Evolutionary conservation across 1,140 invertebrate genomes (phyloP).

Genomic region (Acarapis woodi): DNA sequence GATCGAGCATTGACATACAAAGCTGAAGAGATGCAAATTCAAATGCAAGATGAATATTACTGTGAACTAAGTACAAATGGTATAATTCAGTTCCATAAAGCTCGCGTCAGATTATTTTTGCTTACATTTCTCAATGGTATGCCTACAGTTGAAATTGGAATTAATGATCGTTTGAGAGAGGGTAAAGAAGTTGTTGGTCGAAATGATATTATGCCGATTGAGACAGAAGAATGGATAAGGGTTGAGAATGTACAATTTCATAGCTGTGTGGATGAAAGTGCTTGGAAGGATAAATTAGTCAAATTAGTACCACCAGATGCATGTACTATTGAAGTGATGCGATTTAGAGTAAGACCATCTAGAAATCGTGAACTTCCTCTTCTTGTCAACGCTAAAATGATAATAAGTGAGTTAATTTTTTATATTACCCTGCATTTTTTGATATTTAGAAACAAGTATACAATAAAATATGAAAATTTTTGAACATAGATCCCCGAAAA

Average conservation of each 20-base stretch:
- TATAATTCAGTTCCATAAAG: constrained; percentile 62
- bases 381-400: constrained; percentile 42
- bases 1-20: constrained; percentile 77
- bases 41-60: constrained; percentile 80
- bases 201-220: constrained; percentile 95
- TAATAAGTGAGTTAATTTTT: constrained; percentile 16
- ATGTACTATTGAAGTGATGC: constrained; percentile 83
- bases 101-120: constrained; percentile 76
- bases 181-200: constrained; percentile 94
- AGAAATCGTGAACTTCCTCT: constrained; percentile 87
- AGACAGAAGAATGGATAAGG: constrained; percentile 96
- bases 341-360: constrained; percentile 80
- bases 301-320: constrained; percentile 65
- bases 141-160: constrained; percentile 80
- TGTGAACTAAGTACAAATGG: constrained; percentile 69
- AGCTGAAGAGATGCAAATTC: constrained; percentile 89
- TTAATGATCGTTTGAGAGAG: constrained; percentile 83
- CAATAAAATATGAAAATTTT: background rate
- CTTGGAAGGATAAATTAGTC: constrained; percentile 49
- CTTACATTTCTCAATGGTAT: constrained; percentile 57
- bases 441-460: background rate
- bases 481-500: constrained; percentile 3
- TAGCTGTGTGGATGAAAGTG: constrained; percentile 68
- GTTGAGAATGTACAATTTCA: constrained; percentile 84
- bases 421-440: too few species aligned